Conservation (phyloP, 2,113 vertebrate genomes). For the Mixornis gularis region DNA sequence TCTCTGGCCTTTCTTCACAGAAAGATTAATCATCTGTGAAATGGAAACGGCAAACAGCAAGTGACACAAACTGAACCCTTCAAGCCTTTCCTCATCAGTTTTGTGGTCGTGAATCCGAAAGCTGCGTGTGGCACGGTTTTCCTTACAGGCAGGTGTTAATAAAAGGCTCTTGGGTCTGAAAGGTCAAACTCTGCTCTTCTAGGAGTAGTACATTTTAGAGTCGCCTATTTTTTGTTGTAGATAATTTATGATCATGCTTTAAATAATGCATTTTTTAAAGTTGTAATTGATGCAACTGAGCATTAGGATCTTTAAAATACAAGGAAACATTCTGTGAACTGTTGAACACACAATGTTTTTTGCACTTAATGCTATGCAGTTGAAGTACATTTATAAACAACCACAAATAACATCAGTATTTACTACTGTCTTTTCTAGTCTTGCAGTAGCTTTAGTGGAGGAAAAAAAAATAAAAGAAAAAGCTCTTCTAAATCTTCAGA, state of each 20-base stretch:
- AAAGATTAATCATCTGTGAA: constrained; percentile 99
- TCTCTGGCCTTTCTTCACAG: constrained; percentile 97
- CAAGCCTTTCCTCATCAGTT: constrained; percentile 98
- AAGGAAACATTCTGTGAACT: constrained; percentile 2
- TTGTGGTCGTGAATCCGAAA: constrained; percentile 81
- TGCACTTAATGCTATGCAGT: constrained; percentile 10
- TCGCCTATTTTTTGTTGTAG: constrained; percentile 67
- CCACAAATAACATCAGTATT: constrained; percentile 71
- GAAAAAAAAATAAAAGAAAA: constrained; percentile 63
- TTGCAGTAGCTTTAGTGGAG: constrained; percentile 54
- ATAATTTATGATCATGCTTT: constrained; percentile 69
- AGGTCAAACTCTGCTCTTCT: constrained; percentile 85
- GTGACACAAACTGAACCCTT: constrained; percentile 99
- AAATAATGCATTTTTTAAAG: constrained; percentile 61
- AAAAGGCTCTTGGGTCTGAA: constrained; percentile 91
- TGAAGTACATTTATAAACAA: constrained; percentile 59
- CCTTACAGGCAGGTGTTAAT: constrained; percentile 99
- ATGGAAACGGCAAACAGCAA: constrained; percentile 99
- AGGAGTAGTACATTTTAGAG: constrained; percentile 73
- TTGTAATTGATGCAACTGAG: constrained; percentile 26
- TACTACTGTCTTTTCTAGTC: constrained; percentile 66
- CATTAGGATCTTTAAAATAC: constrained; percentile 33
- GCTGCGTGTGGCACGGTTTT: constrained; percentile 82
- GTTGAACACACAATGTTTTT: not conserved
- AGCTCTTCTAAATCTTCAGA: constrained; percentile 72